Conservation (phyloP, 2,888 invertebrate species). For the Acanthosepion pharaonis region DNA sequence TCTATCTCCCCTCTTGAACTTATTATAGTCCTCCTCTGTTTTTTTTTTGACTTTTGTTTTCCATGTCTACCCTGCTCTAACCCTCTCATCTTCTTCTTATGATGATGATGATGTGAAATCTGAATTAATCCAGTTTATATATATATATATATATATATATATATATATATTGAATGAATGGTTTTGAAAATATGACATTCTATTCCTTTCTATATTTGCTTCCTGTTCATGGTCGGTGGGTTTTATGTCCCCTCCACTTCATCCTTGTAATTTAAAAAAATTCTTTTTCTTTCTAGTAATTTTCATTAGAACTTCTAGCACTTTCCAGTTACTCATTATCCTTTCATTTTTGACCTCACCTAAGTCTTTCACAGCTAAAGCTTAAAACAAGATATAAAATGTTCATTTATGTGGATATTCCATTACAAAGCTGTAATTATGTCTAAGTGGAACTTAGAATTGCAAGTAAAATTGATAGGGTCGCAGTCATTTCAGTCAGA, state of each 20-base stretch:
- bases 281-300: not conserved
- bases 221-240: not conserved
- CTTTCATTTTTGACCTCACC: not conserved
- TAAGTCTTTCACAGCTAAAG: not conserved
- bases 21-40: not conserved
- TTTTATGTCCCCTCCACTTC: not conserved
- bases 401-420: too few species aligned
- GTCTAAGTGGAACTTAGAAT: too few species aligned
- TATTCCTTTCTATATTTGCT: not conserved
- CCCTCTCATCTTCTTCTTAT: not conserved
- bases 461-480: too few species aligned
- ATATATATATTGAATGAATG: not conserved
- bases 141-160: constrained; percentile 38
- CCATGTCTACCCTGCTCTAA: not conserved
- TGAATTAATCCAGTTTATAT: not conserved
- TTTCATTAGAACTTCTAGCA: too few species aligned
- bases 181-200: not conserved
- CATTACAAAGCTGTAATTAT: too few species aligned
- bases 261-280: not conserved
- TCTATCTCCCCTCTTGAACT: not conserved
- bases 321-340: not conserved
- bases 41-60: not conserved
- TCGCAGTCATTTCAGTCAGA: too few species aligned
- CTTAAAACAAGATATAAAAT: not conserved
- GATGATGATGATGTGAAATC: not conserved